Conservation (phyloP, 1,140 invertebrate genomes). For the Araneus ventricosus region DNA sequence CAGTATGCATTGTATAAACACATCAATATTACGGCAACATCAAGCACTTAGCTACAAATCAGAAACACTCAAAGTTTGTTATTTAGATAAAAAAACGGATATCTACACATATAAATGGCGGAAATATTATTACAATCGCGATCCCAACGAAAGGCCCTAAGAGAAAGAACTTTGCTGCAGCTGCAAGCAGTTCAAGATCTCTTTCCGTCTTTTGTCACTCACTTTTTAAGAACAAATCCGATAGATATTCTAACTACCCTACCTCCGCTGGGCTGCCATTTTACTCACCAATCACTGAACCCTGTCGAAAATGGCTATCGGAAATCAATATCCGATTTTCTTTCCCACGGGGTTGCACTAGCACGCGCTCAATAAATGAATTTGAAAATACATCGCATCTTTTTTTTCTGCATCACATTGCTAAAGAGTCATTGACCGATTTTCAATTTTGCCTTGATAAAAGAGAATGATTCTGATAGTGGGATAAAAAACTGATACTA, state of each 20-base stretch:
- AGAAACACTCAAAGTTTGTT: too few species aligned
- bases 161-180: background rate
- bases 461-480: slow-evolving; percentile 63
- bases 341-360: slow-evolving; percentile 27
- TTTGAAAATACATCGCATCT: slow-evolving; percentile 66
- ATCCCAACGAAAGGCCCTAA: background rate
- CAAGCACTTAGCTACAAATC: too few species aligned
- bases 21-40: too few species aligned
- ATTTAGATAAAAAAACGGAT: too few species aligned
- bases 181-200: background rate
- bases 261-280: background rate
- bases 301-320: background rate
- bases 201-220: background rate
- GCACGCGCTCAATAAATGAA: slow-evolving; percentile 42
- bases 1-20: too few species aligned
- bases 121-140: background rate
- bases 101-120: background rate
- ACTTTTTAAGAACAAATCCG: background rate
- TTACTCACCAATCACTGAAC: slow-evolving; percentile 51
- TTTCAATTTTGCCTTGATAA: slow-evolving; percentile 29
- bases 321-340: slow-evolving; percentile 50
- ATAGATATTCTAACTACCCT: background rate
- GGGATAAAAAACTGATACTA: background rate
- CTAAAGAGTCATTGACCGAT: slow-evolving; percentile 46
- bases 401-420: background rate